Percentiles rank a stretch among this genome's conserved stretches.
Evolutionary conservation across 2,888 invertebrate genomes (phyloP).

Genomic region (Spicauda simplicius): DNA sequence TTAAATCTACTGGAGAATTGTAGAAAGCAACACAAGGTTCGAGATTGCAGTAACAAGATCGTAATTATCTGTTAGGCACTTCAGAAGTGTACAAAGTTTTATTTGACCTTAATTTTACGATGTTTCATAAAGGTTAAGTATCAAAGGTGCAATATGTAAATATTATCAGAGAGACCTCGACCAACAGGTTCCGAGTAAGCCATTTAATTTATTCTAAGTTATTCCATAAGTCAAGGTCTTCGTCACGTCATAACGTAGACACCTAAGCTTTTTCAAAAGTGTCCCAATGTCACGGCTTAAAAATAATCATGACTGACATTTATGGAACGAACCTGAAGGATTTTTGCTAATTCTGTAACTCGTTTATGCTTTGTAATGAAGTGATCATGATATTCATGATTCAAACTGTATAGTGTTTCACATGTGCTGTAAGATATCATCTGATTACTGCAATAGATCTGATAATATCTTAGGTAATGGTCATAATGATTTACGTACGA

Average conservation of each 20-base stretch:
- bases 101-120: slow-evolving; percentile 21
- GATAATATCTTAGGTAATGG: not conserved
- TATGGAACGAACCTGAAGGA: slow-evolving; percentile 17
- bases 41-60: not conserved
- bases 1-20: not conserved
- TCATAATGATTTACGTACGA: not conserved
- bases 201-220: slow-evolving; percentile 40
- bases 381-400: not conserved
- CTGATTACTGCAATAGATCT: not conserved
- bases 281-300: slow-evolving; percentile 38
- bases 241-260: slow-evolving; percentile 25
- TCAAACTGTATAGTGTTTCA: not conserved
- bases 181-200: slow-evolving; percentile 43
- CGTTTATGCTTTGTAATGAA: not conserved
- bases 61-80: not conserved
- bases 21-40: not conserved
- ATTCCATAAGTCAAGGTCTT: slow-evolving; percentile 40
- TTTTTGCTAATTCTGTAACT: slow-evolving; percentile 21
- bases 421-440: slow-evolving; percentile 11
- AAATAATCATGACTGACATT: slow-evolving; percentile 44
- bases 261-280: slow-evolving; percentile 36
- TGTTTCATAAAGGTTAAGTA: slow-evolving; percentile 10
- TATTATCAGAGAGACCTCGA: slow-evolving; percentile 26
- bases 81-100: not conserved
- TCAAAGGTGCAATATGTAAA: slow-evolving; percentile 25